phyloP scores from a whole-genome alignment of 2,113 vertebrate genomes.

The Seriola rivoliana region DNA sequence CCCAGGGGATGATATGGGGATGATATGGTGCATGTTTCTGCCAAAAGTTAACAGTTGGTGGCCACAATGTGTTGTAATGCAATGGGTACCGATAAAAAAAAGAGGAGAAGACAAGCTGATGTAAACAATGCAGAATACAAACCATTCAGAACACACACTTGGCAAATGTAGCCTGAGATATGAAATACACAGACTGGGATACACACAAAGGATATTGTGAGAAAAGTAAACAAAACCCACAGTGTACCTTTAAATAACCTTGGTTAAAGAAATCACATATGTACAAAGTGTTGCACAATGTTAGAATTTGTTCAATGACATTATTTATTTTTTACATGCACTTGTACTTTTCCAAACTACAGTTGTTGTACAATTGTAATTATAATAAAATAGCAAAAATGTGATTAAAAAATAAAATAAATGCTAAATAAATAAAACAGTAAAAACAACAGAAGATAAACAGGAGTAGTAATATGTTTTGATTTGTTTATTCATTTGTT shows the following conservation, averaged over 20 bases:
- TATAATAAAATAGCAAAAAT: too few relatives aligned
- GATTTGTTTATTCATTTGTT: too few relatives aligned
- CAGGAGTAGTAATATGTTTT: too few relatives aligned
- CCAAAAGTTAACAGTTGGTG: neutral
- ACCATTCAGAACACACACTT: neutral
- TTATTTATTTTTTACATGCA: neutral
- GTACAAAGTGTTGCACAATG: too few relatives aligned
- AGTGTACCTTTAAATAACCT: slow-evolving; percentile 1
- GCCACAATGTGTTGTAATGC: neutral
- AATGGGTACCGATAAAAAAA: neutral
- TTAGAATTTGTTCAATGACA: neutral
- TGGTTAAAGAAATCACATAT: neutral
- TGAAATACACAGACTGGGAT: neutral
- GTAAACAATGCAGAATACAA: neutral
- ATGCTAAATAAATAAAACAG: too few relatives aligned
- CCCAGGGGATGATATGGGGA: neutral
- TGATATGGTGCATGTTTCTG: neutral
- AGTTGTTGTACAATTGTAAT: neutral
- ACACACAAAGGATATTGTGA: neutral
- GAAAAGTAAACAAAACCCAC: neutral
- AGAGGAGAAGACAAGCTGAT: neutral
- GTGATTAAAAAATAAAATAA: too few relatives aligned
- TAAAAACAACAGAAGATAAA: too few relatives aligned
- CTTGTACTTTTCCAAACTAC: neutral
- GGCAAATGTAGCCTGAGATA: neutral